phyloP scores from a whole-genome alignment of 2,888 invertebrate genomes.

The Stictocephala bisonia region DNA sequence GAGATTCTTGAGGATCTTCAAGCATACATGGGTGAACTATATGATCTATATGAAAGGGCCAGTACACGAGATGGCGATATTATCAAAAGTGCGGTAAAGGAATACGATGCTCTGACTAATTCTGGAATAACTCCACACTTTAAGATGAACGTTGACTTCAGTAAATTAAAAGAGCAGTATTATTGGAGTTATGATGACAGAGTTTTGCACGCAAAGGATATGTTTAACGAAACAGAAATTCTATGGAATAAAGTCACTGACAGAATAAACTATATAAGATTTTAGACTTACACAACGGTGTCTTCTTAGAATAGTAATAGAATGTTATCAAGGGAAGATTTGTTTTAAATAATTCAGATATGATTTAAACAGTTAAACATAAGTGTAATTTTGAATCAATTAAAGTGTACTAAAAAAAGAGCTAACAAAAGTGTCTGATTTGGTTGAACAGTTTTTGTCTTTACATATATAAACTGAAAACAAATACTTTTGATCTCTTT shows the following conservation, averaged over 20 bases:
- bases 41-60: conserved; percentile 28
- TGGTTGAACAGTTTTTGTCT: no score
- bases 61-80: conserved; percentile 11
- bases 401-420: no score
- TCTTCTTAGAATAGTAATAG: no score
- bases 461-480: no score
- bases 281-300: no score
- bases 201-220: conserved; percentile 3
- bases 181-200: conserved; percentile 24
- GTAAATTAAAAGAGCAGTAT: conserved; percentile 9
- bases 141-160: not conserved
- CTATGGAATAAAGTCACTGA: conserved; percentile 24
- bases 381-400: no score
- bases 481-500: no score
- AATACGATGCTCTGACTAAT: not conserved
- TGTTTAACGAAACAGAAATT: conserved; percentile 16
- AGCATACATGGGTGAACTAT: conserved; percentile 17
- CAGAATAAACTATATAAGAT: conserved; percentile 16
- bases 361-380: no score
- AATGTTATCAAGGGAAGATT: no score
- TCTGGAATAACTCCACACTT: conserved; percentile 11
- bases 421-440: no score
- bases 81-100: conserved; percentile 11
- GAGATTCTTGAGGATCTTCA: conserved; percentile 11
- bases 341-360: no score